Evolutionary conservation across 2,888 invertebrate genomes (phyloP), one percentile per base, ranked within the genome.

Genomic region (Tenthredo scrophulariae): DNA sequence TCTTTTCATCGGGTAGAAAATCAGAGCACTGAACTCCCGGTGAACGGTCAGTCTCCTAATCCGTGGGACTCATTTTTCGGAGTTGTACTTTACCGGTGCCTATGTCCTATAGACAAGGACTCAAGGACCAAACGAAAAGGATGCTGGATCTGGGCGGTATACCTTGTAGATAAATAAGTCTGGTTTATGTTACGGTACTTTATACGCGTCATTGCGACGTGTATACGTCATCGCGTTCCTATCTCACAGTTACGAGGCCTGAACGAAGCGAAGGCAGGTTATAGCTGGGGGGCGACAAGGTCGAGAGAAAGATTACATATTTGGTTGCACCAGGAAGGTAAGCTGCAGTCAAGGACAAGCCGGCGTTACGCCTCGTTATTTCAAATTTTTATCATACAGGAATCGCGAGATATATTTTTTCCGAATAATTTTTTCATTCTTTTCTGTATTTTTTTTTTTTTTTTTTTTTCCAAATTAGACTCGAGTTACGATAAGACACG

Each of bases 121-220:
- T 77, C 88, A 88, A 91, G 89, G 89, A 85, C 88, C 86, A 54
- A 85, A 86, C 37, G 2, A 40, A 72, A 87, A 90, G 89, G 88
- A 90, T 88, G 88, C 86, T 85, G 22, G 54, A 46, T 37, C 79
- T 74, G 74, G 54, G 18, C 22, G 72, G 79, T 18, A n/a, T n/a
- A 65, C 46, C 10, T 62, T 22, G 62, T 26, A 70, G 79, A 84
- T 70, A 62, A 88, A 29, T 18, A 37, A 4, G 9, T 29, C 33
- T 91, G 91, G 88, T 54, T 54, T 54, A 37, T 37, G 54, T 54
- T 54, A 54, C 90, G 90, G 90, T 90, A 90, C 87, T 84, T 75
- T 84, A 22, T 84, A 86, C 84, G 88, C 89, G 89, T 90, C 89
- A 88, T 72, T 40, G 54, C 54, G n/a, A n/a, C 54, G 84, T 46